Evolutionary conservation across 2,888 invertebrate genomes (phyloP).

Genomic region (Norana najaformis): DNA sequence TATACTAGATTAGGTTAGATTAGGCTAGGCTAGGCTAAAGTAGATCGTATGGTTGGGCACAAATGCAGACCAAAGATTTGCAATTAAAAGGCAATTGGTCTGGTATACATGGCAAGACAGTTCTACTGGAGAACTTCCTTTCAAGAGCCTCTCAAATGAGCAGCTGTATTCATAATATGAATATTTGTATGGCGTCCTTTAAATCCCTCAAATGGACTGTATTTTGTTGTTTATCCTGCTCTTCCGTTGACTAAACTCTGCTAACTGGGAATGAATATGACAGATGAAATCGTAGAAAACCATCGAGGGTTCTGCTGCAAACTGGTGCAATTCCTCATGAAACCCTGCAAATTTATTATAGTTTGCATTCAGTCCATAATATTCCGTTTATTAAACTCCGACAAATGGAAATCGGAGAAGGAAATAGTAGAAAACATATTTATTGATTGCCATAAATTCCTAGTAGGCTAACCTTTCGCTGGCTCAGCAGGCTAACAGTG

Average conservation of each 20-base stretch:
- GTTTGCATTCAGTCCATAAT: not conserved
- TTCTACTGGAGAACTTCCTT: not conserved
- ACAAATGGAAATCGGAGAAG: too few species aligned
- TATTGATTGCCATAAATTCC: too few species aligned
- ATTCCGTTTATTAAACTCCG: not conserved
- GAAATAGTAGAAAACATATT: too few species aligned
- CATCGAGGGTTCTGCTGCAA: too few species aligned
- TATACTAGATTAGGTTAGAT: not conserved
- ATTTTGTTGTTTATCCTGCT: not conserved
- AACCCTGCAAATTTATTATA: not conserved
- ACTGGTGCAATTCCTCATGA: not conserved
- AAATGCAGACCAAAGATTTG: not conserved
- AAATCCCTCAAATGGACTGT: not conserved
- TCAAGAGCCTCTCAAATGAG: too few species aligned
- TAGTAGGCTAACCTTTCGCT: not conserved
- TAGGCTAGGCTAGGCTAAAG: not conserved
- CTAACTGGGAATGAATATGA: not conserved
- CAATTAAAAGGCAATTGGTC: not conserved
- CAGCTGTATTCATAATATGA: too few species aligned
- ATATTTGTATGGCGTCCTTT: not conserved
- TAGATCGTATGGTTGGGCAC: not conserved
- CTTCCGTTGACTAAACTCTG: not conserved
- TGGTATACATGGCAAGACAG: not conserved
- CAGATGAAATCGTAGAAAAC: too few species aligned
- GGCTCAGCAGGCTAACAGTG: not conserved